Conservation (phyloP, 2,888 invertebrate species). For the Nezara viridula region DNA sequence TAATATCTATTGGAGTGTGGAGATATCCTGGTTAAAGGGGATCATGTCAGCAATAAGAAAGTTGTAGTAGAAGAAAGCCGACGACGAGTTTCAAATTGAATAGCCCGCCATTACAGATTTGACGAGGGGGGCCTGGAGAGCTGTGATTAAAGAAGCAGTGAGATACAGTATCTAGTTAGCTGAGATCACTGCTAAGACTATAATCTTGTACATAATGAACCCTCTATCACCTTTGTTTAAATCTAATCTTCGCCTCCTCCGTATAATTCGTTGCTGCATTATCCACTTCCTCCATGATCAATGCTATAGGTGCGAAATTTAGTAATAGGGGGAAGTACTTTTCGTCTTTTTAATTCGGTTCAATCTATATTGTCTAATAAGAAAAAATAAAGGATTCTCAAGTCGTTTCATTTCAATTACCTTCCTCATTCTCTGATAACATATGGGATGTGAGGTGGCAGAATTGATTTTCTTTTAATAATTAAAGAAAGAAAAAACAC, state of each 20-base stretch:
- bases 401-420: too few relatives aligned
- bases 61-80: slow-evolving; percentile 29
- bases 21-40: slow-evolving; percentile 33
- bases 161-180: slow-evolving; percentile 24
- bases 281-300: background rate
- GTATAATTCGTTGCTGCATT: background rate
- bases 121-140: background rate
- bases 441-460: too few relatives aligned
- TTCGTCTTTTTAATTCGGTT: background rate
- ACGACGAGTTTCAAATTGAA: slow-evolving; percentile 40
- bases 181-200: background rate
- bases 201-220: slow-evolving; percentile 4
- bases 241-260: slow-evolving; percentile 5
- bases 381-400: too few relatives aligned
- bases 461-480: too few relatives aligned
- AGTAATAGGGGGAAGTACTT: background rate
- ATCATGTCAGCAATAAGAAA: slow-evolving; percentile 33
- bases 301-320: background rate
- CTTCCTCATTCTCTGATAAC: too few relatives aligned
- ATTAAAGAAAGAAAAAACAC: too few relatives aligned
- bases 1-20: slow-evolving; percentile 13
- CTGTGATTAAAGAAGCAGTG: slow-evolving; percentile 15
- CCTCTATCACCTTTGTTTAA: slow-evolving; percentile 34
- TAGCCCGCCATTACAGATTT: slow-evolving; percentile 31
- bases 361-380: background rate